Percentiles rank a stretch among this genome's conserved stretches.
phyloP scores from a whole-genome alignment of 2,888 invertebrate genomes.

The Callyntrura guangdongensis region DNA sequence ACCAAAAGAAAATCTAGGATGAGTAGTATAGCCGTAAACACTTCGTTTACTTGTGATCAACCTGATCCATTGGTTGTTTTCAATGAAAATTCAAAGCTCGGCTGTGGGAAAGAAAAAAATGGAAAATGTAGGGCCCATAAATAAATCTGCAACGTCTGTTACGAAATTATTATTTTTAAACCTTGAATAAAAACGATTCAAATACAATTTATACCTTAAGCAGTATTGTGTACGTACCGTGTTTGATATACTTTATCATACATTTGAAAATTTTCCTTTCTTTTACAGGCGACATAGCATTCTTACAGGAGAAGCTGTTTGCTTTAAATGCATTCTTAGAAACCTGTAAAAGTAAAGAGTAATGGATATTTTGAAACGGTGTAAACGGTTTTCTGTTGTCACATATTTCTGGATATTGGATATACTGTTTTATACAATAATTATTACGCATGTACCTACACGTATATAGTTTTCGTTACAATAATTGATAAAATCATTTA shows the following conservation, averaged over 20 bases:
- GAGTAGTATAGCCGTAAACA: slow-evolving; percentile 4
- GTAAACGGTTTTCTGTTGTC: too few species aligned
- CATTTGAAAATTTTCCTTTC: slow-evolving; percentile 36
- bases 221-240: too few species aligned
- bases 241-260: too few species aligned
- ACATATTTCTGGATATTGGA: too few species aligned
- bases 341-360: slow-evolving; percentile 39
- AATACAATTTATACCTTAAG: neutral
- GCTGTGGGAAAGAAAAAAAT: neutral
- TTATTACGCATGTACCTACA: too few species aligned
- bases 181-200: neutral
- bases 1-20: neutral
- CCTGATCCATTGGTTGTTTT: neutral
- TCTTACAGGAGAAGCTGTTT: slow-evolving; percentile 52
- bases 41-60: slow-evolving; percentile 35
- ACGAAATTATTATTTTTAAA: neutral
- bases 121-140: slow-evolving; percentile 29
- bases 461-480: too few species aligned
- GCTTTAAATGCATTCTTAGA: slow-evolving; percentile 54
- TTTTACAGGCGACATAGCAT: slow-evolving; percentile 44
- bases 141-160: neutral
- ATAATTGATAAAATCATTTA: too few species aligned
- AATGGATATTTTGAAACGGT: neutral
- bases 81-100: neutral
- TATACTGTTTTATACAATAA: too few species aligned